Percentiles rank a stretch among this genome's conserved stretches.
These are phyloP conservation scores for Stichodactyla helianthus DNA, from an alignment of 64 coral and sea anemone species.

Conservation along the genomic window DNA sequence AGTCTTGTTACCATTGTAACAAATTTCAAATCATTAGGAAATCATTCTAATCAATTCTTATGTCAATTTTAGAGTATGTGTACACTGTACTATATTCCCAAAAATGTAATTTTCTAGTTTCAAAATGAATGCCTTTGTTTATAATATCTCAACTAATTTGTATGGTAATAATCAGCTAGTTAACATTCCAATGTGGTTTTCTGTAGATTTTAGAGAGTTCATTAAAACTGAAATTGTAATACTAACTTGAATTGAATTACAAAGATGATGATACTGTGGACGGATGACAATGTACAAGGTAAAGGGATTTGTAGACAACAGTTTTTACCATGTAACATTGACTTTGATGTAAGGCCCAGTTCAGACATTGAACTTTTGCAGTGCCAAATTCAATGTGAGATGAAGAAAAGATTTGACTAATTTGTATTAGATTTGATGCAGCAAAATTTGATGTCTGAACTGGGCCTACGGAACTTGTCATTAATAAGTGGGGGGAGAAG, in stretches of 20 bases:
- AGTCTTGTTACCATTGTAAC: not conserved
- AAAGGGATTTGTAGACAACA: no score
- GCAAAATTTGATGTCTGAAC: no score
- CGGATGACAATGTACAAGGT: no score
- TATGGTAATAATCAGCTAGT: not conserved
- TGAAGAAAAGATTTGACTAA: no score
- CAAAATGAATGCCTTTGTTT: constrained; percentile 10
- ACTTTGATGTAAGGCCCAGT: not conserved
- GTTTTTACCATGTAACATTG: not conserved
- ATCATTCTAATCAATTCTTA: constrained; percentile 10
- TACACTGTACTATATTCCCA: not conserved
- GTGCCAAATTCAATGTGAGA: no score
- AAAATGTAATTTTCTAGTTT: constrained; percentile 13
- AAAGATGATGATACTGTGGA: no score
- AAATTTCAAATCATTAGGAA: not conserved
- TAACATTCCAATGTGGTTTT: not conserved
- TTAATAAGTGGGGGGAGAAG: no score
- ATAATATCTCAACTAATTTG: constrained; percentile 8
- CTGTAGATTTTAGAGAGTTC: constrained; percentile 5
- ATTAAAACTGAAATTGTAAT: constrained; percentile 8
- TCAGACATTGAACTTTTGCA: no score
- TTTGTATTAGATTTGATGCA: no score
- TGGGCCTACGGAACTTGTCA: no score
- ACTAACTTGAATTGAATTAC: not conserved
- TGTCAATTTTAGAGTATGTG: not conserved